Evolutionary conservation across 2,113 vertebrate species (phyloP).

Genomic region (Passer domesticus): DNA sequence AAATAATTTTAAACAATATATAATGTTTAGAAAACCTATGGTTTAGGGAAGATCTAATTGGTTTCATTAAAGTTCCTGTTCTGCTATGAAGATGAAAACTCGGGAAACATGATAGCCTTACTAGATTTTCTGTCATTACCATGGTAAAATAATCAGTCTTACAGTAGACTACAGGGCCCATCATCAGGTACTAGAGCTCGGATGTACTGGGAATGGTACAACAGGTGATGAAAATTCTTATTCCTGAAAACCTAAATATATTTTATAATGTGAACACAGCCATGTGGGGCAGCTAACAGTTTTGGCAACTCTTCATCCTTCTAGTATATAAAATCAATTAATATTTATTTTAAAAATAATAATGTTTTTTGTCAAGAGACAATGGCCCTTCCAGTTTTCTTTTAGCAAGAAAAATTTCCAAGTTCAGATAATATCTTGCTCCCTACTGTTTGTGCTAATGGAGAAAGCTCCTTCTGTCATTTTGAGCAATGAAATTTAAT

Average conservation of each 20-base stretch:
- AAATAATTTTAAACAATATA: background rate
- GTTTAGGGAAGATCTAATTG: background rate
- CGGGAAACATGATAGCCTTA: background rate
- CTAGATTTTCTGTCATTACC: background rate
- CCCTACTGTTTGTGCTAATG: background rate
- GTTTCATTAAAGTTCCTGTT: background rate
- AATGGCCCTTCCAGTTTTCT: background rate
- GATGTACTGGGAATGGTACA: background rate
- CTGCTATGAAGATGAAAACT: background rate
- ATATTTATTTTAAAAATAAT: background rate
- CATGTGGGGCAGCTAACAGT: background rate
- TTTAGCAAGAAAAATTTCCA: slow-evolving; percentile 17
- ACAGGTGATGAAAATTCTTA: background rate
- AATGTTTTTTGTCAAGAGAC: background rate
- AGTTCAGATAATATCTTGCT: slow-evolving; percentile 30
- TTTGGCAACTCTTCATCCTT: background rate
- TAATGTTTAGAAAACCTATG: background rate
- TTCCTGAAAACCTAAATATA: background rate
- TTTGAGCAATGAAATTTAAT: slow-evolving; percentile 52
- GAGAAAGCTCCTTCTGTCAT: background rate
- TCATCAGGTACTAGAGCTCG: background rate
- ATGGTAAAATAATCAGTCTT: background rate
- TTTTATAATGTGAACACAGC: background rate
- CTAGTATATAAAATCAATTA: background rate
- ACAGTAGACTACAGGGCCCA: background rate